A percentile compares a stretch with the other conserved stretches of the same genome.
Conservation (phyloP, 2,113 vertebrate genomes). For the Phrynosoma platyrhinos region DNA sequence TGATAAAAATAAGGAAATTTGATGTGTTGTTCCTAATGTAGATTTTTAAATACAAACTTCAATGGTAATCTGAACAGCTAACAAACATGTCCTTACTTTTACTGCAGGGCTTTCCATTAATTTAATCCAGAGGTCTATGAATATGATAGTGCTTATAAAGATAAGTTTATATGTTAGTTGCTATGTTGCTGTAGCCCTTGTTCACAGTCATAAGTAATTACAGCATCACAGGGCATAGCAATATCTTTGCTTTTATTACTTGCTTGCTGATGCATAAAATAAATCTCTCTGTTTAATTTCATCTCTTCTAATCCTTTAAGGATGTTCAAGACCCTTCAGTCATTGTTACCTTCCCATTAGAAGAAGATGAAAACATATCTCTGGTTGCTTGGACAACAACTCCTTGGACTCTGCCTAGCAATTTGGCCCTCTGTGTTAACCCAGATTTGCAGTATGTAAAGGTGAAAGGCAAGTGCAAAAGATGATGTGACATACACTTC, state of each 20-base stretch:
- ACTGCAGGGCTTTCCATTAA: background rate
- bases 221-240: background rate
- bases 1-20: background rate
- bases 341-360: conserved; percentile 90
- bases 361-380: conserved; percentile 83
- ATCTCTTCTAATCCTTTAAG: conserved; percentile 71
- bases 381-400: conserved; percentile 98
- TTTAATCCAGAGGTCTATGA: background rate
- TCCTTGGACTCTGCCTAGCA: conserved; percentile 97
- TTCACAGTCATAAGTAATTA: background rate
- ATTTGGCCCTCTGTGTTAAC: conserved; percentile 94
- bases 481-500: background rate
- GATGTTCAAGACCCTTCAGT: conserved; percentile 97
- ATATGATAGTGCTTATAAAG: background rate
- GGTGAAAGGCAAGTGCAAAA: conserved; percentile 85
- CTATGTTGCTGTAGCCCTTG: background rate
- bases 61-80: background rate
- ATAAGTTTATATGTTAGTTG: background rate
- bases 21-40: background rate
- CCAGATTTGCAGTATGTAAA: conserved; percentile 89
- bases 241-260: conserved; percentile 3
- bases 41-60: background rate
- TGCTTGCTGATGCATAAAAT: background rate
- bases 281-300: background rate
- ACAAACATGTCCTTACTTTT: background rate